Percentiles rank a stretch among this genome's conserved stretches.
Conservation (phyloP, 2,113 vertebrate species). For the Athene noctua region DNA sequence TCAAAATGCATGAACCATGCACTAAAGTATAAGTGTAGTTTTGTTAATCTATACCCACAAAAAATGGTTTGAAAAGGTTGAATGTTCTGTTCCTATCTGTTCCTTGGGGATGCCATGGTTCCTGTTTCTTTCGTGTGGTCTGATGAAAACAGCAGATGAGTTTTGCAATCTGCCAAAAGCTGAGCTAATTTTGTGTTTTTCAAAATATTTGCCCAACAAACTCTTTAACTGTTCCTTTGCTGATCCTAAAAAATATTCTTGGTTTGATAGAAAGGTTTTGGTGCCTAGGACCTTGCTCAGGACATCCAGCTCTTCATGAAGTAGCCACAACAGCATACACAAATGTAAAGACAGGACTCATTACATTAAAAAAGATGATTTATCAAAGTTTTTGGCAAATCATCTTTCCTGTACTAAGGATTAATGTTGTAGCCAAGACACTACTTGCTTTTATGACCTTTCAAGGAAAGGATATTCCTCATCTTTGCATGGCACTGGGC, state of each 20-base stretch:
- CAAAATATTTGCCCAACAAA: background rate
- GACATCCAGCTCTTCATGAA: background rate
- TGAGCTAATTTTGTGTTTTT: conserved; percentile 8
- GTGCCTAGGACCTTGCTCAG: background rate
- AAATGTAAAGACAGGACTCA: background rate
- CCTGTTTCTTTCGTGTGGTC: background rate
- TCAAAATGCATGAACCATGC: background rate
- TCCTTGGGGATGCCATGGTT: background rate
- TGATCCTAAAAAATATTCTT: background rate
- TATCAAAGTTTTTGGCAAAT: background rate
- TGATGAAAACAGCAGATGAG: conserved; percentile 19
- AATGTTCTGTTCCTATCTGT: background rate
- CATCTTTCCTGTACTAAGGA: background rate
- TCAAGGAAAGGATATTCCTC: background rate
- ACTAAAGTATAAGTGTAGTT: background rate
- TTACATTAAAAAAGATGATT: background rate
- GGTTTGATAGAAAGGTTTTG: background rate
- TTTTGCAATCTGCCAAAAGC: background rate
- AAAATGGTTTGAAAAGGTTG: background rate
- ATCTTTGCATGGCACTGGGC: background rate
- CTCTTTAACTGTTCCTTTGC: background rate
- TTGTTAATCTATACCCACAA: background rate
- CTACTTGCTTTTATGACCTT: background rate
- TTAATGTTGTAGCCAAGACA: background rate
- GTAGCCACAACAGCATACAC: background rate